Percentiles rank a stretch among this genome's conserved stretches.
phyloP scores from a whole-genome alignment of 2,113 vertebrate genomes.

The Stegostoma tigrinum region DNA sequence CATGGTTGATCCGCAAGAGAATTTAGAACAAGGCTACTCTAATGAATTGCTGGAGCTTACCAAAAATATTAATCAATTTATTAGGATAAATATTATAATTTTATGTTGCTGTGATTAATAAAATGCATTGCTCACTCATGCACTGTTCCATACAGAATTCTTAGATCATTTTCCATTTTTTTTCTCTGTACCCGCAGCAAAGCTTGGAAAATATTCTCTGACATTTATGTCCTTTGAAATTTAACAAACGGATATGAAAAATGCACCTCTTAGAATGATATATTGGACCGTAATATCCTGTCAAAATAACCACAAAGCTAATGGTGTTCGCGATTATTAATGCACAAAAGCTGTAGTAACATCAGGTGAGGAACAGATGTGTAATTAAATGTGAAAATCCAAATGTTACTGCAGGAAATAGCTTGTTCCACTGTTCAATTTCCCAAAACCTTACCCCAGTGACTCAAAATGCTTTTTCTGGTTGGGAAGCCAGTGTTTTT shows the following conservation, averaged over 20 bases:
- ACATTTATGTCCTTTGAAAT: background rate
- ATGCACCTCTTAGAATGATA: background rate
- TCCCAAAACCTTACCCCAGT: background rate
- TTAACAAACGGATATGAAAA: background rate
- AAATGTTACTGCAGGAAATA: background rate
- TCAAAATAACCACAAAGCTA: background rate
- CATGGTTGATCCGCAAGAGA: background rate
- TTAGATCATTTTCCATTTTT: background rate
- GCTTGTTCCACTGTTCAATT: background rate
- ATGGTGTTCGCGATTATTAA: background rate
- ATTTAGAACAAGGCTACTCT: background rate
- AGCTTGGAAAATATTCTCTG: background rate
- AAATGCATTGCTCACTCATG: background rate
- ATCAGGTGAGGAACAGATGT: background rate
- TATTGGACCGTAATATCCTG: background rate
- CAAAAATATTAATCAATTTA: background rate
- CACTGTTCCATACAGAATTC: background rate
- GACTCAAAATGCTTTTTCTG: too few relatives aligned
- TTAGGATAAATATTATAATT: background rate
- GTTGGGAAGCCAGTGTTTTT: too few relatives aligned
- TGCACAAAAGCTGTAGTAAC: background rate
- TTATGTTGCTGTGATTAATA: background rate
- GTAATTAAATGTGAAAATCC: background rate
- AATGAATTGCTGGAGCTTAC: background rate
- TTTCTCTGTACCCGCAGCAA: background rate